Conservation (phyloP, 1,140 invertebrate genomes). For the Drosophila azteca region DNA sequence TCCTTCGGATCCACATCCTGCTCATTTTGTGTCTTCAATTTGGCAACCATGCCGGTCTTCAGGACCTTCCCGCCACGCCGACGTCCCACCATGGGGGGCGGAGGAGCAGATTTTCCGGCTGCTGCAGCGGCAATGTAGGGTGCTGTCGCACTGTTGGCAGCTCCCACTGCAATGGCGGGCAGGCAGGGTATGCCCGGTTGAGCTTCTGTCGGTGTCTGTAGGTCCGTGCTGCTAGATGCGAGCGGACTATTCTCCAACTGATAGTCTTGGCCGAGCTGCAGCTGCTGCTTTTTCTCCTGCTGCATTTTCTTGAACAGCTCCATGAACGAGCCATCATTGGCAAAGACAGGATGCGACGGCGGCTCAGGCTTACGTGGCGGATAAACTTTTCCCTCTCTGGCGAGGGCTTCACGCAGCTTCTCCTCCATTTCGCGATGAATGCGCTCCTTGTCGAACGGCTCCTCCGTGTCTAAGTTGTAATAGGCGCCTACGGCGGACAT, state of each 20-base stretch:
- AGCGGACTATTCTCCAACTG: too few species aligned
- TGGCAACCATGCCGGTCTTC: conserved; percentile 95
- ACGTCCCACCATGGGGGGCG: conserved; percentile 88
- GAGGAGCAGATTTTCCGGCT: conserved; percentile 61
- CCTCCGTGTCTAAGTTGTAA: conserved; percentile 73
- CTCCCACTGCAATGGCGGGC: conserved; percentile 81
- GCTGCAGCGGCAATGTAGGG: conserved; percentile 84
- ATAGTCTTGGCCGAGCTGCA: conserved; percentile 25
- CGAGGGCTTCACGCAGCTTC: conserved; percentile 72
- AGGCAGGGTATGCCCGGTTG: conserved; percentile 26
- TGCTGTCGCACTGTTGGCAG: conserved; percentile 55
- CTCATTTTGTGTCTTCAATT: conserved; percentile 88
- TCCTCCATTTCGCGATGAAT: conserved; percentile 83
- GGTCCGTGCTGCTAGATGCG: too few species aligned
- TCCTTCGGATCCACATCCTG: conserved; percentile 90
- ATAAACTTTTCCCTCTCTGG: conserved; percentile 81
- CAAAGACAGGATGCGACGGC: conserved; percentile 85
- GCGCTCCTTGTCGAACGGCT: conserved; percentile 80
- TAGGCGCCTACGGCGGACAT: conserved; percentile 64
- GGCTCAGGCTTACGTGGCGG: conserved; percentile 79
- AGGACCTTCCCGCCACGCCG: conserved; percentile 92
- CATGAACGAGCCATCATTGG: conserved; percentile 94
- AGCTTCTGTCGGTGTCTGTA: conserved; percentile 14
- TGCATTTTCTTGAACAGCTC: conserved; percentile 96
- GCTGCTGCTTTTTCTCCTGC: conserved; percentile 86